Conservation (phyloP, 2,888 invertebrate genomes). For the Nymphalis c-album region DNA sequence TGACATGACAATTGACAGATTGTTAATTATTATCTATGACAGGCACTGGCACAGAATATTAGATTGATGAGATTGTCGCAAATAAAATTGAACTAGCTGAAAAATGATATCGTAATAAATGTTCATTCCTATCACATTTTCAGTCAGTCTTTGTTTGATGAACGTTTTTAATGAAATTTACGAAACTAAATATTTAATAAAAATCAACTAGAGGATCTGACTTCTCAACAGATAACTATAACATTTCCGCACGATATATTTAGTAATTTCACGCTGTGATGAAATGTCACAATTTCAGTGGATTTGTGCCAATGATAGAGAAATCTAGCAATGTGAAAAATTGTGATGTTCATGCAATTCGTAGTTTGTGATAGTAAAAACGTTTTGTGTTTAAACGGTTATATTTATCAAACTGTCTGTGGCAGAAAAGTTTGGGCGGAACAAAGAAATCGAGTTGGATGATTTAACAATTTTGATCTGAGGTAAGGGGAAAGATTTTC, state of each 20-base stretch:
- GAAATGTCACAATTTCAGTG: constrained; percentile 78
- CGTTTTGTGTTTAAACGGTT: constrained; percentile 42
- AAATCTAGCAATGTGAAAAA: constrained; percentile 61
- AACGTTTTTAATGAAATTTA: not conserved
- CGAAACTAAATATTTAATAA: not conserved
- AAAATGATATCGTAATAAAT: not conserved
- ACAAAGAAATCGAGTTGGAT: constrained; percentile 54
- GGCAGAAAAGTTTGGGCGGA: constrained; percentile 37
- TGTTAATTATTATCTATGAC: not conserved
- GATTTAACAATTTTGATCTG: constrained; percentile 64
- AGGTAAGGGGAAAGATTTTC: constrained; percentile 54
- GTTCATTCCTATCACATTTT: no score
- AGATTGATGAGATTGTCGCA: not conserved
- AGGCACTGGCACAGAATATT: not conserved
- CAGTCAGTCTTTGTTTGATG: no score
- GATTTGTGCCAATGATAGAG: constrained; percentile 69
- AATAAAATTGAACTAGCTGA: not conserved
- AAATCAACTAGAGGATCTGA: not conserved
- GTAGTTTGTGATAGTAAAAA: constrained; percentile 54
- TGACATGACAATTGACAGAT: not conserved
- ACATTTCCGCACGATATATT: constrained; percentile 29
- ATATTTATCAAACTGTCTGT: constrained; percentile 36
- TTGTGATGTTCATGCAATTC: constrained; percentile 53
- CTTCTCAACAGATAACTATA: constrained; percentile 21
- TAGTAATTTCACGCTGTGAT: constrained; percentile 53